A percentile compares a stretch with the other conserved stretches of the same genome.
These are phyloP conservation scores for Hypercompe scribonia DNA, from an alignment of 2,888 invertebrate genomes.

Conservation along the genomic window DNA sequence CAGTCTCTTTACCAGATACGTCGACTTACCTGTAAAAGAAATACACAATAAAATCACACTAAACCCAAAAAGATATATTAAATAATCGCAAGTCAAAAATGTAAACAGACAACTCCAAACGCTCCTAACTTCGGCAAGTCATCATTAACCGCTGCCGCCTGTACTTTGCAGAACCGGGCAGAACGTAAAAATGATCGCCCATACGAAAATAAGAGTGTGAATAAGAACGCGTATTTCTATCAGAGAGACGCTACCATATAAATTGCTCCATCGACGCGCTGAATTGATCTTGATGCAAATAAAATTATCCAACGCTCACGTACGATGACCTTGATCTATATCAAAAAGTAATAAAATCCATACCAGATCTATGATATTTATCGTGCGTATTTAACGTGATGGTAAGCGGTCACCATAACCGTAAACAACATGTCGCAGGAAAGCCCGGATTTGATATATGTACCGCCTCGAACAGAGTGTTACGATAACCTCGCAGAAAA, in stretches of 20 bases:
- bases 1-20: not conserved
- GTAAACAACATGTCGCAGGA: not conserved
- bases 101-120: not conserved
- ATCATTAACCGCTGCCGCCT: slow-evolving; percentile 22
- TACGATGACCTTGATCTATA: not conserved
- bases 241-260: slow-evolving; percentile 19
- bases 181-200: slow-evolving; percentile 36
- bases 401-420: not conserved
- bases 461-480: too few relatives aligned
- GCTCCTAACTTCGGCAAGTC: not conserved
- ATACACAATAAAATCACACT: not conserved
- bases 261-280: slow-evolving; percentile 12
- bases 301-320: slow-evolving; percentile 1
- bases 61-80: too few relatives aligned
- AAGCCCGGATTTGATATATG: not conserved
- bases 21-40: not conserved
- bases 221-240: slow-evolving; percentile 43
- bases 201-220: slow-evolving; percentile 22
- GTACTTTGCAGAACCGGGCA: slow-evolving; percentile 13
- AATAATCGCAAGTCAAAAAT: not conserved
- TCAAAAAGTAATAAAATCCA: not conserved
- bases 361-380: not conserved
- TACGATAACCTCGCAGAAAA: too few relatives aligned
- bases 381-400: not conserved
- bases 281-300: slow-evolving; percentile 9